Evolutionary conservation across 1,140 invertebrate genomes (phyloP).

Genomic region (Oryctes rhinoceros): DNA sequence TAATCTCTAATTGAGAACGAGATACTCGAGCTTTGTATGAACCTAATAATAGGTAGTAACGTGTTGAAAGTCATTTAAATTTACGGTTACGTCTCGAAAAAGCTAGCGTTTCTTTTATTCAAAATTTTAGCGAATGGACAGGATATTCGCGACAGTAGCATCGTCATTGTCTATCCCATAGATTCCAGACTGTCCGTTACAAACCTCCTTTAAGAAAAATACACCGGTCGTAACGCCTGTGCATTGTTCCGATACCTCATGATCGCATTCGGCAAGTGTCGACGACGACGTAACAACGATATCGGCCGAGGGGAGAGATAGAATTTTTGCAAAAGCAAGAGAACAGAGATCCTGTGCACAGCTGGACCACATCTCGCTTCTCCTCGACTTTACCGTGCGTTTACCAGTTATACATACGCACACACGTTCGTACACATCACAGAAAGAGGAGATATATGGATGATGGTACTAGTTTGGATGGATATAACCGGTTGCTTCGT

Average conservation of each 20-base stretch:
- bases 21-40: too few relatives aligned
- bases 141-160: not conserved
- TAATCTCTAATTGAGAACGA: too few relatives aligned
- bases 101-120: too few relatives aligned
- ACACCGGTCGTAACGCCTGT: conserved; percentile 44
- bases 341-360: conserved; percentile 45
- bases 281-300: conserved; percentile 26
- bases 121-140: too few relatives aligned
- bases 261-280: conserved; percentile 56
- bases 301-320: conserved; percentile 43
- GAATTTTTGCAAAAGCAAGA: conserved; percentile 28
- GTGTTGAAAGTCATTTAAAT: too few relatives aligned
- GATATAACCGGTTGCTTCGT: conserved; percentile 36
- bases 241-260: conserved; percentile 50
- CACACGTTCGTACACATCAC: not conserved
- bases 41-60: too few relatives aligned
- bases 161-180: not conserved
- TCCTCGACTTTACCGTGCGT: conserved; percentile 34
- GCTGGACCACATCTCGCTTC: conserved; percentile 13
- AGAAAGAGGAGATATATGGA: conserved; percentile 19
- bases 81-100: too few relatives aligned
- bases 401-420: conserved; percentile 11
- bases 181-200: conserved; percentile 40
- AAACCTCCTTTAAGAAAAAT: conserved; percentile 39
- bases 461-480: conserved; percentile 32